A percentile compares a stretch with the other conserved stretches of the same genome.
phyloP scores from a whole-genome alignment of 2,113 vertebrate genomes.

The Fregata magnificens region DNA sequence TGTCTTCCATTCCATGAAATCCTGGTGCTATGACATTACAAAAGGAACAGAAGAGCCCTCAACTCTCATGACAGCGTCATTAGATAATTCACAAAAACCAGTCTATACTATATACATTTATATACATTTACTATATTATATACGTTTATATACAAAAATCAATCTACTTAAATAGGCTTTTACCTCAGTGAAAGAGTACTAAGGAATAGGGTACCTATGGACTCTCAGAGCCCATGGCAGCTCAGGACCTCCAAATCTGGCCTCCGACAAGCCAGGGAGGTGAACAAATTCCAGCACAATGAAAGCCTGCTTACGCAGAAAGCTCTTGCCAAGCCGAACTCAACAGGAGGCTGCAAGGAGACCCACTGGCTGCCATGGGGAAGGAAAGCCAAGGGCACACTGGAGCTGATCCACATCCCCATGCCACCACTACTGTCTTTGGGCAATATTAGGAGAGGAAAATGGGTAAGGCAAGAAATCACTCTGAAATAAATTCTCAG shows the following conservation, averaged over 20 bases:
- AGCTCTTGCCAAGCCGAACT: background rate
- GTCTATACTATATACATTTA: too few relatives aligned
- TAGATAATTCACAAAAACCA: background rate
- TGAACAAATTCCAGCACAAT: background rate
- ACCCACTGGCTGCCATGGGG: background rate
- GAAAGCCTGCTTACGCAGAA: background rate
- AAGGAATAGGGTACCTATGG: background rate
- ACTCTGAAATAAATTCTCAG: background rate
- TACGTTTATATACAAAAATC: too few relatives aligned
- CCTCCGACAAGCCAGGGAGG: background rate
- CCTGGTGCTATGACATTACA: background rate
- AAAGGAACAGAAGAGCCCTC: background rate
- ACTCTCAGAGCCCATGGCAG: background rate
- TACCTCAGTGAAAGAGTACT: background rate
- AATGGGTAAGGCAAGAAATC: background rate
- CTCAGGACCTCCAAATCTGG: background rate
- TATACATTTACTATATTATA: too few relatives aligned
- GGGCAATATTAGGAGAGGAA: background rate
- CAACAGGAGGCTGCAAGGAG: background rate
- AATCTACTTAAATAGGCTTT: background rate
- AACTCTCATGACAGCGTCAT: background rate
- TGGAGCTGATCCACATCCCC: background rate
- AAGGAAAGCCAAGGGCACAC: background rate
- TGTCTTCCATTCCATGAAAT: background rate
- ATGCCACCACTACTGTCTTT: background rate